A percentile compares a stretch with the other conserved stretches of the same genome.
Conservation (phyloP, 2,888 invertebrate species). For the Pristionchus mayeri region DNA sequence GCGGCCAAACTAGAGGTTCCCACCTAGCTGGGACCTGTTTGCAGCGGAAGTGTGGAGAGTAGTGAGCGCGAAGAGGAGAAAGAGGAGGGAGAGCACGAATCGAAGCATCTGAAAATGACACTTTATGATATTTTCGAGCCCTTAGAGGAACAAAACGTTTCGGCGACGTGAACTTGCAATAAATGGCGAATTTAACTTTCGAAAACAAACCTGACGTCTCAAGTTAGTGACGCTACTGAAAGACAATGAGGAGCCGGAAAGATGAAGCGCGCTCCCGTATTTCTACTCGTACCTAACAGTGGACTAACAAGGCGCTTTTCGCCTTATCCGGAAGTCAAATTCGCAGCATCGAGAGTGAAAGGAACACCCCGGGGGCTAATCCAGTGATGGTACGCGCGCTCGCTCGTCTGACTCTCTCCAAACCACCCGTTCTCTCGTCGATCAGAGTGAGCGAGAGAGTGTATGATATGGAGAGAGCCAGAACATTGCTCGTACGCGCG, state of each 20-base stretch:
- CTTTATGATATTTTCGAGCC: background rate
- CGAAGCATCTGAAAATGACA: background rate
- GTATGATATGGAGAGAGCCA: background rate
- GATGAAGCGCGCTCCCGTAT: too few species aligned
- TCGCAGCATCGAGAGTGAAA: background rate
- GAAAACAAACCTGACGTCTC: background rate
- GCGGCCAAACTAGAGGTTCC: background rate
- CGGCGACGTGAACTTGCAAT: background rate
- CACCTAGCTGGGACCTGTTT: background rate
- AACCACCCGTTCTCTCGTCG: too few species aligned
- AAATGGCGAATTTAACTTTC: background rate
- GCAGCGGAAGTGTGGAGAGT: background rate
- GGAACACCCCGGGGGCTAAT: background rate
- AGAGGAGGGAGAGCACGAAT: background rate
- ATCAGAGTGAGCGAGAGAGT: too few species aligned
- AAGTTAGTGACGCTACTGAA: too few species aligned
- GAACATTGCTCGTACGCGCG: too few species aligned
- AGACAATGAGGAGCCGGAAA: background rate
- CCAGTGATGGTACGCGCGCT: constrained; percentile 9
- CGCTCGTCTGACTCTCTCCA: too few species aligned
- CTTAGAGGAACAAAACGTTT: too few species aligned
- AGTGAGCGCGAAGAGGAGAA: background rate
- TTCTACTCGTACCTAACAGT: too few species aligned
- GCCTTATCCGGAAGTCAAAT: constrained; percentile 9
- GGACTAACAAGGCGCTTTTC: background rate